Conservation (phyloP, 2,797 vertebrate species). For the Notolabrus celidotus region DNA sequence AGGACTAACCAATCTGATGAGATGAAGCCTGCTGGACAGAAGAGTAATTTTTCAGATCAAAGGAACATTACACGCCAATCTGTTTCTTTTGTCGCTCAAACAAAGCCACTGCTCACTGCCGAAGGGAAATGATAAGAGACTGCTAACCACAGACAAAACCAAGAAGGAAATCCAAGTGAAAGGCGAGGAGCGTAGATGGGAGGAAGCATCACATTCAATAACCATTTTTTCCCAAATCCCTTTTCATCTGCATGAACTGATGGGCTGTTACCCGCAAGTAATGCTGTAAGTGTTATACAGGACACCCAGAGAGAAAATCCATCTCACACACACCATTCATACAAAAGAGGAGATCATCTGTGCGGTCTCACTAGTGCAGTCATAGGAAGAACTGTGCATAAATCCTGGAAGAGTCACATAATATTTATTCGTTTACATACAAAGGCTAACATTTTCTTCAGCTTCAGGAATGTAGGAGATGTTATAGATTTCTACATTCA, state of each 20-base stretch:
- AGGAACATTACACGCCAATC: conserved; percentile 32
- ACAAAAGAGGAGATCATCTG: conserved; percentile 5
- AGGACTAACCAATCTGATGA: conserved; percentile 24
- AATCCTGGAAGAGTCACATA: background rate
- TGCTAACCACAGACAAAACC: conserved; percentile 52
- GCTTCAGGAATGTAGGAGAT: background rate
- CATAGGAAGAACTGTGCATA: background rate
- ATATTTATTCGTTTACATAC: background rate
- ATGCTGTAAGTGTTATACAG: background rate
- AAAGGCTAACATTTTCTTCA: background rate
- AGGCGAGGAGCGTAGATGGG: conserved; percentile 42
- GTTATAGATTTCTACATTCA: background rate
- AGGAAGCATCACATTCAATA: conserved; percentile 61
- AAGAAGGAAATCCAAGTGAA: conserved; percentile 57
- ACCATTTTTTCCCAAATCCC: conserved; percentile 45
- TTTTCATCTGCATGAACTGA: conserved; percentile 64
- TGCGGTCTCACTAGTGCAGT: conserved; percentile 3
- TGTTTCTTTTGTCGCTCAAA: conserved; percentile 30
- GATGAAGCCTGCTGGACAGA: conserved; percentile 28
- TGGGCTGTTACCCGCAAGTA: conserved; percentile 35
- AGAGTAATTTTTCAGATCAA: conserved; percentile 52
- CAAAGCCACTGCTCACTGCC: conserved; percentile 37
- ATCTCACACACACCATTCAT: background rate
- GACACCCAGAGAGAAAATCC: background rate
- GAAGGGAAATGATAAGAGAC: conserved; percentile 52